These are phyloP conservation scores for Diplazon laetatorius DNA, from an alignment of 2,888 invertebrate genomes.

Conservation along the genomic window DNA sequence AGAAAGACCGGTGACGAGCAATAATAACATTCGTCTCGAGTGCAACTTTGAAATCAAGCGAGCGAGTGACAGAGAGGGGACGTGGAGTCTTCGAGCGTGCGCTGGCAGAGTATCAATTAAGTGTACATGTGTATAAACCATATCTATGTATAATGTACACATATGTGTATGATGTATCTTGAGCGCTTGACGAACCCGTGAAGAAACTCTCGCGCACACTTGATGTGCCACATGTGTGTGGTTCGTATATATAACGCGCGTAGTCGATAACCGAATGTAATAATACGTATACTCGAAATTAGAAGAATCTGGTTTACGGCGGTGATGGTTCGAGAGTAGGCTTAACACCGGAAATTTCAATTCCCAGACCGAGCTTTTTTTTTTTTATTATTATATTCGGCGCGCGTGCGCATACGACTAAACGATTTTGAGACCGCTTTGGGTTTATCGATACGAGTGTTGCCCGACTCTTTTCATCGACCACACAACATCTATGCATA, in stretches of 20 bases:
- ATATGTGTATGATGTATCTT: no score
- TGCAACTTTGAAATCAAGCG: constrained; percentile 53
- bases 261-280: constrained; percentile 39
- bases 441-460: no score
- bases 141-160: no score
- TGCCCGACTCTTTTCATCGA: no score
- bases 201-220: constrained; percentile 23
- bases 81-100: constrained; percentile 31
- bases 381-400: constrained; percentile 72
- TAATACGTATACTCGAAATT: constrained; percentile 41
- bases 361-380: constrained; percentile 77
- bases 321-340: constrained; percentile 56
- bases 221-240: constrained; percentile 2
- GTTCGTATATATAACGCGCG: not conserved
- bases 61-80: constrained; percentile 41
- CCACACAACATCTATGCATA: no score
- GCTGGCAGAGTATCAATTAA: constrained; percentile 57
- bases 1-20: constrained; percentile 45
- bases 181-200: constrained; percentile 49
- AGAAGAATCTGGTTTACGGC: constrained; percentile 72
- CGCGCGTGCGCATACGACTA: not conserved
- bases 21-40: constrained; percentile 60
- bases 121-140: constrained; percentile 34
- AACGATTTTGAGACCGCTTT: no score
- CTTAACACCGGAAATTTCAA: constrained; percentile 74